Base-by-base conservation (phyloP, 2,888 invertebrate genomes). In the Drosophila sordidula region DNA sequence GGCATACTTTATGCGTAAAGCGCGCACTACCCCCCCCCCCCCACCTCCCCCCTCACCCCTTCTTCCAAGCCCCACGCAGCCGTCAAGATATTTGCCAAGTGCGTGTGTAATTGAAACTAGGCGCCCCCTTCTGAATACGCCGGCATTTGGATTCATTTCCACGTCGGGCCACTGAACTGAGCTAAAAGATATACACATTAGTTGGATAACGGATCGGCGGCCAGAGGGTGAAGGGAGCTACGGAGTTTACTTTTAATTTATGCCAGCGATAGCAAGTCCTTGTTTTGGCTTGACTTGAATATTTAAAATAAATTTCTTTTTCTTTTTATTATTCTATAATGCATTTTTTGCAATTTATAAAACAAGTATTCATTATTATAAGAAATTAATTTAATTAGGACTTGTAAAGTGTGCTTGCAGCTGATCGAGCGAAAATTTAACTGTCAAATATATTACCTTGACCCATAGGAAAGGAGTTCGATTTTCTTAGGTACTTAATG, bases 81-180 rank as follows among this genome's bases (percentile, higher is more conserved):
- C 54, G 44, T 54, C 44, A 14, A 45, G 38, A 73, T 49, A 74
- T 77, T 87, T 70, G 62, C 81, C 82, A 75, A 87, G 84, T 86
- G 89, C 82, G 89, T 80, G 87, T 80, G 87, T 88, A 83, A 83
- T 83, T 83, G 83, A 83, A 83, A 83, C 89, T 83, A 82, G 87
- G 84, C 70, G 55, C 41, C 47, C 46, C 61, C 44, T 38, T 38
- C n/a, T 38, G 72, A 34, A 76, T 75, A 55, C 47, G 36, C n/a
- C 29, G 26, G 14, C 8, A 29, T 32, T 42, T 18, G 39, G 39
- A 55, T 44, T 61, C 36, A 49, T 47, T 26, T 34, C 4, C 42
- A 44, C 14, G 46, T 5, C 41, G 47, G 51, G 64, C 39, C 49
- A 50, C 41, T 50, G 54, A 47, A 68, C 67, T 38, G 42, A 45